Evolutionary conservation across 2,113 vertebrate species (phyloP), one percentile per base, ranked within the genome.

Genomic region (human): DNA sequence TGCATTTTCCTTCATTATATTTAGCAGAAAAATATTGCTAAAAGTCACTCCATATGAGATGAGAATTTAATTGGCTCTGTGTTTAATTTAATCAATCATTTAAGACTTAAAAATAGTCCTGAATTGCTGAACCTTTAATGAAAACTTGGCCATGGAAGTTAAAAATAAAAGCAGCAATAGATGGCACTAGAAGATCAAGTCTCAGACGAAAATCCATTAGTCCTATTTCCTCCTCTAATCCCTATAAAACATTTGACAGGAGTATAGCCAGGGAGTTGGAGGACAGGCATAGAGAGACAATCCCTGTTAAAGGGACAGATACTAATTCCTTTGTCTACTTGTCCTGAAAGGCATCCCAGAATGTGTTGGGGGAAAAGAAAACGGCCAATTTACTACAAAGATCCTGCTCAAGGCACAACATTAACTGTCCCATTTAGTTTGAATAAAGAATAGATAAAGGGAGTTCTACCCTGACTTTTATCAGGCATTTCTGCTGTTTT

Each of bases 151-250:
- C 23, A 1, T 16, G 40, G 11, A 59, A 48, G 52, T 93, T 64
- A 84, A 89, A 68, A 89, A 66, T 32, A 13, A 90, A 59, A 35
- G 70, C 64, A 55, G 57, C 96, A 40, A n/a, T 96, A 97, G 98
- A 84, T 96, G 98, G 98, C 97, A 82, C 90, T 96, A 90, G 89
- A 96, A 82, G 94, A 97, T 43, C 66, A 35, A 75, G 76, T 72
- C 91, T 90, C 30, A 2, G 22, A 72, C 35, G 23, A 59, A 57
- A 18, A 8, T 3, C 14, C 7, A 0, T 0, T 45, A 1, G 35
- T 81, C 22, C 76, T 10, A 0, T 64, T 89, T 85, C 35, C 27
- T 88, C 35, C 20, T 50, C 8, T 57, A 50, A 8, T 55, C 52
- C 50, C 45, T 14, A 6, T 1, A 8, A 59, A n/a, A 27, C 27